These are phyloP conservation scores for Todiramphus chloris DNA, from an alignment of 2,113 vertebrate species.

Conservation along the genomic window DNA sequence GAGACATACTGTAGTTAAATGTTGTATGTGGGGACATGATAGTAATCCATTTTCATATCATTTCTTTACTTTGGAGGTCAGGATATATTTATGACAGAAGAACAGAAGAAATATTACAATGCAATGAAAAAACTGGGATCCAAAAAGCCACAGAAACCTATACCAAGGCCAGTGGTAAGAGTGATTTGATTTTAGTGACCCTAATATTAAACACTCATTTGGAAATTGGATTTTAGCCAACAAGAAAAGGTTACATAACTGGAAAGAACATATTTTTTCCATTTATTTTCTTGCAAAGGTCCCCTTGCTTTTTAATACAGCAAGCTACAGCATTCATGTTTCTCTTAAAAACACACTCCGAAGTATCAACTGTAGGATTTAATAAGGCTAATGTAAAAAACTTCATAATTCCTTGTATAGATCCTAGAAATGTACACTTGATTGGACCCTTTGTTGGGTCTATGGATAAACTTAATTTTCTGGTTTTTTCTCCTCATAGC, in stretches of 20 bases:
- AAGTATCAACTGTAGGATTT: background rate
- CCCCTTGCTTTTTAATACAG: background rate
- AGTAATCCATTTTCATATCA: constrained; percentile 70
- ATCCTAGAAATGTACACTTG: background rate
- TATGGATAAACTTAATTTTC: background rate
- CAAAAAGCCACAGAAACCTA: constrained; percentile 86
- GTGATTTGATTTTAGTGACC: background rate
- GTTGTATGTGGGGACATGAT: background rate
- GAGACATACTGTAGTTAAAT: background rate
- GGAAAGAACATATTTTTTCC: background rate
- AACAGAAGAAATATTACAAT: constrained; percentile 87
- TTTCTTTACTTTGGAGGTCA: constrained; percentile 85
- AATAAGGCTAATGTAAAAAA: background rate
- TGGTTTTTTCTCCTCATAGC: background rate
- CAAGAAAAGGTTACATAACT: background rate
- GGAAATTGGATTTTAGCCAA: background rate
- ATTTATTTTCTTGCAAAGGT: background rate
- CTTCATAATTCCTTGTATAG: background rate
- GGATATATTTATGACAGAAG: constrained; percentile 88
- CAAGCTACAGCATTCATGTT: background rate
- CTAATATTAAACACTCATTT: background rate
- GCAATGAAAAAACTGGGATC: constrained; percentile 87
- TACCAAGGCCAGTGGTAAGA: constrained; percentile 82
- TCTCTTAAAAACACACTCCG: background rate
- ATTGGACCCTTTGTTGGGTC: background rate